These are phyloP conservation scores for Phyllostomus discolor DNA, from an alignment of 2,113 vertebrate genomes.

Conservation along the genomic window DNA sequence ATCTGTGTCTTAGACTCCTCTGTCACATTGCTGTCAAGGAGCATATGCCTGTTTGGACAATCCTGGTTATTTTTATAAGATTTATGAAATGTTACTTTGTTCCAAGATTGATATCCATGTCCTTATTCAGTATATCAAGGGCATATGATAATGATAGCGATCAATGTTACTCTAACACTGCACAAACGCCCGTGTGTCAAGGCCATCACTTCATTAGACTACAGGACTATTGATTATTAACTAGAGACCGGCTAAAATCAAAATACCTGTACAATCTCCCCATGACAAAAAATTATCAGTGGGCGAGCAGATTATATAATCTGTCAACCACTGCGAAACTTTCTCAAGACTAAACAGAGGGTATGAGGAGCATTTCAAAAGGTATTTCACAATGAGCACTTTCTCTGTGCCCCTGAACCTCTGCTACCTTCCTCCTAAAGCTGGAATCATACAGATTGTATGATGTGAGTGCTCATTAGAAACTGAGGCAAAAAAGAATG, in stretches of 20 bases:
- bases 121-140: constrained; percentile 81
- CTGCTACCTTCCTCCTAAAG: not conserved
- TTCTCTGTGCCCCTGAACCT: not conserved
- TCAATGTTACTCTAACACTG: constrained; percentile 84
- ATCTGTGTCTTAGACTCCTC: constrained; percentile 68
- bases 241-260: constrained; percentile 76
- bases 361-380: not conserved
- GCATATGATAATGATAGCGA: constrained; percentile 84
- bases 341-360: constrained; percentile 17
- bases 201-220: constrained; percentile 80
- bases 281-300: constrained; percentile 69
- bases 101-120: constrained; percentile 72
- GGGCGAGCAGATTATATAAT: constrained; percentile 70
- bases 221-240: constrained; percentile 85
- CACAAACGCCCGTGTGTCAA: constrained; percentile 81
- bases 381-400: not conserved
- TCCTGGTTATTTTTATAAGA: constrained; percentile 73
- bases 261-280: constrained; percentile 69
- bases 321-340: constrained; percentile 71
- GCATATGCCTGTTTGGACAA: constrained; percentile 65
- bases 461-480: not conserved
- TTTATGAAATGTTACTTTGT: constrained; percentile 72
- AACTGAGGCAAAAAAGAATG: not conserved
- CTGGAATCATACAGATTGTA: not conserved
- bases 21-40: constrained; percentile 71